Evolutionary conservation across 2,797 vertebrate genomes (phyloP).

Genomic region (Remorina albescens): DNA sequence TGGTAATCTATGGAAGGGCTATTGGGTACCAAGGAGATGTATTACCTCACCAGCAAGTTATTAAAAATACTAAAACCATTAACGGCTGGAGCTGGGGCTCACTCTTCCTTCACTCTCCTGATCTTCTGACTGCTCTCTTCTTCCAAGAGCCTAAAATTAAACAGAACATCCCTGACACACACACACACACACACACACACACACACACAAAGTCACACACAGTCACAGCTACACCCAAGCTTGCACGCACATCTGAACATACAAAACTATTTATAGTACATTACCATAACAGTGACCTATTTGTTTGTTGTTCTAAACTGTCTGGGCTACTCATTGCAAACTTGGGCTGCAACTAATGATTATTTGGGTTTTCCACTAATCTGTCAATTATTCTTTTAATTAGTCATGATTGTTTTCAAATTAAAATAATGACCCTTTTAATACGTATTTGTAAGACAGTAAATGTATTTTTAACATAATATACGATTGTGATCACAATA

Average conservation of each 20-base stretch:
- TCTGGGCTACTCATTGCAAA: constrained; percentile 45
- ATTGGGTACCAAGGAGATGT: constrained; percentile 69
- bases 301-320: constrained; percentile 71
- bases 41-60: constrained; percentile 73
- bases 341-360: too few relatives aligned
- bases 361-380: too few relatives aligned
- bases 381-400: too few relatives aligned
- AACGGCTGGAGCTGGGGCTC: constrained; percentile 63
- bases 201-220: constrained; percentile 38
- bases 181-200: constrained; percentile 41
- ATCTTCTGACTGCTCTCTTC: constrained; percentile 64
- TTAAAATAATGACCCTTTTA: too few relatives aligned
- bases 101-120: constrained; percentile 67
- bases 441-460: too few relatives aligned
- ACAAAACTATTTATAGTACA: constrained; percentile 72
- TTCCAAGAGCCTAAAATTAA: constrained; percentile 77
- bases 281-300: constrained; percentile 79
- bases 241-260: constrained; percentile 31
- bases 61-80: constrained; percentile 81
- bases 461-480: too few relatives aligned
- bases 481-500: too few relatives aligned
- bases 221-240: not conserved
- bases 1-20: constrained; percentile 63
- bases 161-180: constrained; percentile 65
- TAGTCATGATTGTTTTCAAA: too few relatives aligned